These are phyloP conservation scores for Parapristionchus giblindavisi DNA, from an alignment of 2,888 invertebrate genomes.

Conservation along the genomic window DNA sequence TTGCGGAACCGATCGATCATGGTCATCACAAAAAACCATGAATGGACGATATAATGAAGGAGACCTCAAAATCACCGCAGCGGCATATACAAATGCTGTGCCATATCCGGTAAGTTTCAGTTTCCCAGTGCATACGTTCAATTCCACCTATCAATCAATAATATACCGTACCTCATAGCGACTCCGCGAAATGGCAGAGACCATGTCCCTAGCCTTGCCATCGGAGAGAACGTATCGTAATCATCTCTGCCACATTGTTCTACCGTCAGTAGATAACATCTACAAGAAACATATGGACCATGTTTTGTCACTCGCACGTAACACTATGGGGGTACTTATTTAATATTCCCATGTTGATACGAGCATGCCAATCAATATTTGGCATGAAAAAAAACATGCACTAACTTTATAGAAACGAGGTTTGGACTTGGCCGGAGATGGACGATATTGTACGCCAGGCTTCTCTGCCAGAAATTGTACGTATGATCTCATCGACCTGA, in stretches of 20 bases:
- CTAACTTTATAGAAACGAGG: background rate
- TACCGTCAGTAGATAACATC: background rate
- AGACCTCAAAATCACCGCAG: background rate
- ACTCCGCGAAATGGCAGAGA: background rate
- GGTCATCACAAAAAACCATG: background rate
- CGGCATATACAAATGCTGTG: background rate
- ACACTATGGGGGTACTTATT: background rate
- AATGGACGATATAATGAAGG: background rate
- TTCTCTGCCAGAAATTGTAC: background rate
- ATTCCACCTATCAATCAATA: background rate
- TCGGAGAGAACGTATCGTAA: background rate
- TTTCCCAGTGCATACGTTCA: background rate
- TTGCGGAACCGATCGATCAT: background rate
- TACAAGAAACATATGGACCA: background rate
- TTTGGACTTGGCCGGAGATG: background rate
- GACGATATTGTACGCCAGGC: background rate
- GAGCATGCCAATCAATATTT: too few species aligned
- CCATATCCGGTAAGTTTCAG: background rate
- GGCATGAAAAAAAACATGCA: too few species aligned
- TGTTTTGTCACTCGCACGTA: background rate
- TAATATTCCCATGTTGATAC: too few species aligned
- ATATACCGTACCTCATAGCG: background rate
- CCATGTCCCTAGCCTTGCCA: background rate
- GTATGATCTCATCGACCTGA: background rate
- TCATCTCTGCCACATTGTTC: background rate